Percentiles rank a stretch among this genome's conserved stretches.
These are phyloP conservation scores for Anticlea derivata DNA, from an alignment of 2,888 invertebrate species.

Conservation along the genomic window DNA sequence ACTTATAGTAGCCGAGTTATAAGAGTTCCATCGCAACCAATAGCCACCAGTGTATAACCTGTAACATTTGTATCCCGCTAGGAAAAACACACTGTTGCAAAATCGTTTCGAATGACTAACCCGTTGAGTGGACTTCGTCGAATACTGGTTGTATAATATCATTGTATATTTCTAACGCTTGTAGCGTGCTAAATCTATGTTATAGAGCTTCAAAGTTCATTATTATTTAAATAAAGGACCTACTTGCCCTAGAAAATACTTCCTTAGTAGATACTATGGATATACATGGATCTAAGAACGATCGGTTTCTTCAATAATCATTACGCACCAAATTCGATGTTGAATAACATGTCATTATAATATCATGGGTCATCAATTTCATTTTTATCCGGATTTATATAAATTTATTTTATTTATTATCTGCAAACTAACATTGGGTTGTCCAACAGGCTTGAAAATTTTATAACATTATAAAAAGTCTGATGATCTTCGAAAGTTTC, in stretches of 20 bases:
- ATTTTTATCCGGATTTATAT: too few relatives aligned
- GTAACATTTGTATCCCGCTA: slow-evolving; percentile 20
- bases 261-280: too few relatives aligned
- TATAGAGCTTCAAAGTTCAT: too few relatives aligned
- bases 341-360: neutral
- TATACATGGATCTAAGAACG: too few relatives aligned
- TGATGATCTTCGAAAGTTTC: slow-evolving; percentile 35
- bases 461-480: slow-evolving; percentile 20
- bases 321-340: neutral
- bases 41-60: too few relatives aligned
- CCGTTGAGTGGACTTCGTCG: slow-evolving; percentile 22
- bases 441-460: slow-evolving; percentile 24
- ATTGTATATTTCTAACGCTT: slow-evolving; percentile 26
- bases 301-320: too few relatives aligned
- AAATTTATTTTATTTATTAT: neutral
- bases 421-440: slow-evolving; percentile 19
- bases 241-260: too few relatives aligned
- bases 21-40: too few relatives aligned
- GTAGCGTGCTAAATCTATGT: too few relatives aligned
- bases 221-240: too few relatives aligned
- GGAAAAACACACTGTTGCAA: slow-evolving; percentile 33
- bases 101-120: slow-evolving; percentile 37
- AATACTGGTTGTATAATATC: slow-evolving; percentile 32
- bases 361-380: neutral
- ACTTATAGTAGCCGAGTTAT: too few relatives aligned